phyloP scores from a whole-genome alignment of 2,113 vertebrate species.

The Callopanchax toddi region DNA sequence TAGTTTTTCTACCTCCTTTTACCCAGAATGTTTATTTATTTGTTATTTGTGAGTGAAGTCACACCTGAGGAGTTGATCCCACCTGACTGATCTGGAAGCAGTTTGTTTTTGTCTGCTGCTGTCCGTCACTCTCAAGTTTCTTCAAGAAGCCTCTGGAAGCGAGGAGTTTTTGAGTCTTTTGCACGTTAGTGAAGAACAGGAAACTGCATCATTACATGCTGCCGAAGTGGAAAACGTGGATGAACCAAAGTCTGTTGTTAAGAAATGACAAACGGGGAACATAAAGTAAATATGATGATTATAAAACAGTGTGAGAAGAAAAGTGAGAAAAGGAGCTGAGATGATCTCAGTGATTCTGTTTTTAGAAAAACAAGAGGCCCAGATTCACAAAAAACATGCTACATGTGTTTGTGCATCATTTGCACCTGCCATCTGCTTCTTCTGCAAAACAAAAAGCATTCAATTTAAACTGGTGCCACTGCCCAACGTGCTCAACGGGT shows the following conservation, averaged over 20 bases:
- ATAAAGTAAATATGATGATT: not conserved
- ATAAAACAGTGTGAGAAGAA: not conserved
- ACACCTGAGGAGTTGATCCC: not conserved
- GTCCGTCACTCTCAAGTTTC: slow-evolving; percentile 8
- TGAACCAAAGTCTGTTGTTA: slow-evolving; percentile 56
- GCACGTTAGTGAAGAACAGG: not conserved
- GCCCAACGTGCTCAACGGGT: too few species aligned
- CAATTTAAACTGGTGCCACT: too few species aligned
- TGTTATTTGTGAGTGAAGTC: slow-evolving; percentile 5
- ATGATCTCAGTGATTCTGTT: too few species aligned
- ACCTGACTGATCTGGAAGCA: slow-evolving; percentile 10
- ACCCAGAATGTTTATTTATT: slow-evolving; percentile 16
- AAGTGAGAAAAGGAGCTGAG: too few species aligned
- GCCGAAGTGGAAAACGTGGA: slow-evolving; percentile 41
- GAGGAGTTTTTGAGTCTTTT: slow-evolving; percentile 2
- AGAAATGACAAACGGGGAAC: slow-evolving; percentile 7
- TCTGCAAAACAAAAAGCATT: too few species aligned
- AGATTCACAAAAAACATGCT: too few species aligned
- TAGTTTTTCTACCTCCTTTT: slow-evolving; percentile 5
- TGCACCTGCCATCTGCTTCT: too few species aligned
- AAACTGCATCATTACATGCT: slow-evolving; percentile 44
- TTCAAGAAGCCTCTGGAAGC: slow-evolving; percentile 8
- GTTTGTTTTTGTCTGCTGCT: slow-evolving; percentile 16
- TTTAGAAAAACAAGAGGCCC: too few species aligned
- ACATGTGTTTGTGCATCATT: too few species aligned